Evolutionary conservation across 2,888 invertebrate genomes (phyloP), one percentile per base, ranked within the genome.

Genomic region (Caenorhabditis sp.): DNA sequence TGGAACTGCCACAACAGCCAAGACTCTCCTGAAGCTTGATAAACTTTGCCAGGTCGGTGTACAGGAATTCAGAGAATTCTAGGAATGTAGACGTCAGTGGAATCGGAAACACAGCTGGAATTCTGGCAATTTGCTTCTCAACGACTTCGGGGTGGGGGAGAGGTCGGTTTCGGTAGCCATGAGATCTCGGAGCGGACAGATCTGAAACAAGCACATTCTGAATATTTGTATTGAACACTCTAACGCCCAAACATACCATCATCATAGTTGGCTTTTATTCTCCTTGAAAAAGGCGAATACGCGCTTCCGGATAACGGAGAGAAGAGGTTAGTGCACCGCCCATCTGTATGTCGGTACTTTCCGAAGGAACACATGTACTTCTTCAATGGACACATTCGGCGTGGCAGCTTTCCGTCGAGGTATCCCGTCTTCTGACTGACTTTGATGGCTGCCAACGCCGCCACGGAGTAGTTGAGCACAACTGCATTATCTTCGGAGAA

Each of bases 41-140:
- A 22, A 62, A 62, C 27, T 58, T 30, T 4, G 65, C 61, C 24
- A 78, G 8, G 45, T 78, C 78, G 1, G 37, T 43, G 39, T 66
- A 72, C 5, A 78, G 11, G 30, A 78, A 73, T 5, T 62, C 68
- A 5, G 62, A 24, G 48, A 73, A 72, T 0, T 78, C 78, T 0
- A 73, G 11, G 26, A 78, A 73, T 13, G n/a, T 35, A 2, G 32
- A 11, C 0, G 77, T 50, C 9, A 77, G 20, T 3, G 65, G 63
- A 8, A 63, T 30, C 0, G 48, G 39, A 30, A 27, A 48, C 2
- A 9, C 11, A 9, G 56, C 24, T 0, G 46, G 30, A 24, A 58
- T 20, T 20, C 39, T 37, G 1, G 52, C 45, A 39, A 76, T 37
- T 17, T 46, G 32, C n/a, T 71, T 58, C 27, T 52, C 65, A 2